phyloP scores from a whole-genome alignment of 2,888 invertebrate species.

The Erebia epiphron region DNA sequence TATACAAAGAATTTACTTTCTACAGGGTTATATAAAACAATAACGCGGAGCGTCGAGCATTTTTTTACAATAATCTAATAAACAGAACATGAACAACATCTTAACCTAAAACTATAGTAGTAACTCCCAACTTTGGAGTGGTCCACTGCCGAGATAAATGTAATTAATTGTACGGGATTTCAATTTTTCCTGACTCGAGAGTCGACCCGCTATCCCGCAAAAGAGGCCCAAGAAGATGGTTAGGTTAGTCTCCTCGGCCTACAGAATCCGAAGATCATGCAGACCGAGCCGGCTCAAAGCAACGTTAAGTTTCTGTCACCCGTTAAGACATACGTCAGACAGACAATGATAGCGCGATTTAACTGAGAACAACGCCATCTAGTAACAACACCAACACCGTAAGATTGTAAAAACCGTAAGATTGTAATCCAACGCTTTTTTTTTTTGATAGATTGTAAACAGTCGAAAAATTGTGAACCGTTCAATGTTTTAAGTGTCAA shows the following conservation, averaged over 20 bases:
- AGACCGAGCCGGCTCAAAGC: conserved; percentile 89
- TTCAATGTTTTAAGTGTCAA: no score
- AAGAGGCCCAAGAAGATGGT: conserved; percentile 80
- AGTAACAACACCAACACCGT: no score
- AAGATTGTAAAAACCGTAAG: no score
- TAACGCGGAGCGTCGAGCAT: no score
- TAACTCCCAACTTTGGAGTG: no score
- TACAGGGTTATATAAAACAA: no score
- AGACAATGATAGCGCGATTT: conserved; percentile 30
- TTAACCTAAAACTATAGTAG: not conserved
- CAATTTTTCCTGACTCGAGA: conserved; percentile 76
- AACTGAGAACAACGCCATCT: conserved; percentile 32
- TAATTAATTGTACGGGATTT: conserved; percentile 59
- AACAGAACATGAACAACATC: not conserved
- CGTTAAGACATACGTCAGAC: not conserved
- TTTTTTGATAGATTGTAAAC: no score
- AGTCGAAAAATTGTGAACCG: no score
- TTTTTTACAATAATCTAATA: no score
- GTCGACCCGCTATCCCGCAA: conserved; percentile 76
- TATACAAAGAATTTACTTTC: no score
- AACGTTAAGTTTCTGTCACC: conserved; percentile 30
- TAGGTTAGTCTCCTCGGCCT: conserved; percentile 81
- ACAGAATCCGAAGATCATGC: conserved; percentile 87
- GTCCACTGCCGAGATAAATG: not conserved
- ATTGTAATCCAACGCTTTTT: no score